Evolutionary conservation across 1,140 invertebrate species (phyloP).

Genomic region (Liolophura sinensis): DNA sequence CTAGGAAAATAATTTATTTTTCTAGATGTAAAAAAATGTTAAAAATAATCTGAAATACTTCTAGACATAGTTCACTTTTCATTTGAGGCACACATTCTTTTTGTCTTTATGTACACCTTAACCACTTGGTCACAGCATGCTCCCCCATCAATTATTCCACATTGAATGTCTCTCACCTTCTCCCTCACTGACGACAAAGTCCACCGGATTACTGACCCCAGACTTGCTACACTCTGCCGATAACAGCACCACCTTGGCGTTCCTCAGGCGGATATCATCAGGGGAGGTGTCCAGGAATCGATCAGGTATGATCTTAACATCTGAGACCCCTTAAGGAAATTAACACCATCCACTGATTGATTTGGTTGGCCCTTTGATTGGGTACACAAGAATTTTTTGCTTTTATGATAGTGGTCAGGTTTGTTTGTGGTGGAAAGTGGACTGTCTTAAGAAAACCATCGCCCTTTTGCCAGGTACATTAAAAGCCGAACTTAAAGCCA

Average conservation of each 20-base stretch:
- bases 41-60: background rate
- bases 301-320: conserved; percentile 35
- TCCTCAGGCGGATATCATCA: conserved; percentile 37
- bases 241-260: conserved; percentile 40
- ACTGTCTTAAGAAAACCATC: no score
- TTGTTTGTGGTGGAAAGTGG: no score
- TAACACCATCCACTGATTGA: background rate
- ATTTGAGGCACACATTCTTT: no score
- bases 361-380: background rate
- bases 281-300: conserved; percentile 33
- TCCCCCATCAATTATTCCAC: no score
- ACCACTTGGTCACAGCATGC: background rate
- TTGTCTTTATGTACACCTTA: no score
- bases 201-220: conserved; percentile 44
- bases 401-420: no score
- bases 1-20: no score
- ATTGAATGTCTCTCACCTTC: no score
- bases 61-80: background rate
- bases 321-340: conserved; percentile 16
- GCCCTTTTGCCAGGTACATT: no score
- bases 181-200: conserved; percentile 51
- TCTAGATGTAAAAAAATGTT: background rate
- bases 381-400: no score
- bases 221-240: conserved; percentile 48
- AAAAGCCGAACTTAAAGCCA: no score